A percentile compares a stretch with the other conserved stretches of the same genome.
Evolutionary conservation across 2,113 vertebrate species (phyloP).

Genomic region (Chaetura pelagica): DNA sequence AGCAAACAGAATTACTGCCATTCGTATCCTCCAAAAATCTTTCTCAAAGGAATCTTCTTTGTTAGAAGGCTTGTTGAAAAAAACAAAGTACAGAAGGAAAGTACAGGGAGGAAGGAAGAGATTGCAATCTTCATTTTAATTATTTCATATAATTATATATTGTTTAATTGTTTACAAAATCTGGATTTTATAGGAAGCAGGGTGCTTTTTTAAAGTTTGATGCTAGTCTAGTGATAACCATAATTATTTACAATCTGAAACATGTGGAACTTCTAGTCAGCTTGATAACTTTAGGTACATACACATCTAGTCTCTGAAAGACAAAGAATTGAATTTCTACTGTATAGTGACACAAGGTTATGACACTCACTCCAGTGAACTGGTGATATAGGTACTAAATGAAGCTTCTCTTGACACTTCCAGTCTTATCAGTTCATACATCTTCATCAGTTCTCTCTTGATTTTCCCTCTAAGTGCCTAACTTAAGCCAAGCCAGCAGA

Average conservation of each 20-base stretch:
- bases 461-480: background rate
- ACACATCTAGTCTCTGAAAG: background rate
- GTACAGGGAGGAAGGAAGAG: background rate
- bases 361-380: background rate
- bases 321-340: slow-evolving; percentile 2
- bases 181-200: slow-evolving; percentile 23
- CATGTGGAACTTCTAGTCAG: background rate
- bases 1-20: slow-evolving; percentile 7
- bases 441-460: background rate
- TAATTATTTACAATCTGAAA: slow-evolving; percentile 33
- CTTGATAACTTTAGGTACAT: background rate
- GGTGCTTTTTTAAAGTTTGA: background rate
- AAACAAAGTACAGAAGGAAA: background rate
- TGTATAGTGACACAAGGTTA: background rate
- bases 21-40: background rate
- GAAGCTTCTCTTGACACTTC: background rate
- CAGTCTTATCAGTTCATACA: background rate
- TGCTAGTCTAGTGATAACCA: background rate
- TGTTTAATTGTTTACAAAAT: slow-evolving; percentile 16
- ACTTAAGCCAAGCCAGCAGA: background rate
- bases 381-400: background rate
- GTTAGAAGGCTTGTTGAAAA: background rate
- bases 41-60: background rate
- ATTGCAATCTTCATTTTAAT: slow-evolving; percentile 44
- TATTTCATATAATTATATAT: slow-evolving; percentile 14